phyloP scores from a whole-genome alignment of 1,140 invertebrate genomes.

The Glossosoma conforme region DNA sequence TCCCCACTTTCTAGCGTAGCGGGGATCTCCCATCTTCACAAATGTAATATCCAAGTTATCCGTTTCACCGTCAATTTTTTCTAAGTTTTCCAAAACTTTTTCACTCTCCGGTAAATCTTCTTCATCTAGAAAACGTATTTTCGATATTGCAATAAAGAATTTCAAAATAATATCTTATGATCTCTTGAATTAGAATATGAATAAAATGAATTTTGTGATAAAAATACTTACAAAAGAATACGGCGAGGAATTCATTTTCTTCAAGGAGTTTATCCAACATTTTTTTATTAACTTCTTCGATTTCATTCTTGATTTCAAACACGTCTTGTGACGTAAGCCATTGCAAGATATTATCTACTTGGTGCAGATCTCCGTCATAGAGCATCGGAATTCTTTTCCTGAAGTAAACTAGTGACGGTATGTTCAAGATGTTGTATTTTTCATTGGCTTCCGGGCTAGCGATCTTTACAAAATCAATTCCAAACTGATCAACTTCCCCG shows the following conservation, averaged over 20 bases:
- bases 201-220: background rate
- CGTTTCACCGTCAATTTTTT: constrained; percentile 89
- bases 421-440: constrained; percentile 75
- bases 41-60: constrained; percentile 93
- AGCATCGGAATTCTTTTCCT: constrained; percentile 78
- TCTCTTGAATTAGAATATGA: too few relatives aligned
- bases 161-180: too few relatives aligned
- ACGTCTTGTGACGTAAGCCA: constrained; percentile 94
- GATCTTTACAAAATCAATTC: constrained; percentile 93
- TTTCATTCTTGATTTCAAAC: constrained; percentile 94
- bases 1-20: constrained; percentile 93
- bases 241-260: constrained; percentile 91
- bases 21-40: constrained; percentile 87
- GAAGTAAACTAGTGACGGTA: constrained; percentile 86
- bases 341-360: constrained; percentile 77
- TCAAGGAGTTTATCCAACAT: constrained; percentile 92
- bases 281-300: constrained; percentile 91
- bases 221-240: constrained; percentile 84
- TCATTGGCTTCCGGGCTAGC: constrained; percentile 76
- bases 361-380: constrained; percentile 86
- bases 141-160: too few relatives aligned
- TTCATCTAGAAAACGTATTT: constrained; percentile 68
- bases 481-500: constrained; percentile 87
- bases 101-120: constrained; percentile 73
- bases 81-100: constrained; percentile 74